Base-by-base conservation (phyloP, 1,140 invertebrate species). In the Atopsyche davidsoni region DNA sequence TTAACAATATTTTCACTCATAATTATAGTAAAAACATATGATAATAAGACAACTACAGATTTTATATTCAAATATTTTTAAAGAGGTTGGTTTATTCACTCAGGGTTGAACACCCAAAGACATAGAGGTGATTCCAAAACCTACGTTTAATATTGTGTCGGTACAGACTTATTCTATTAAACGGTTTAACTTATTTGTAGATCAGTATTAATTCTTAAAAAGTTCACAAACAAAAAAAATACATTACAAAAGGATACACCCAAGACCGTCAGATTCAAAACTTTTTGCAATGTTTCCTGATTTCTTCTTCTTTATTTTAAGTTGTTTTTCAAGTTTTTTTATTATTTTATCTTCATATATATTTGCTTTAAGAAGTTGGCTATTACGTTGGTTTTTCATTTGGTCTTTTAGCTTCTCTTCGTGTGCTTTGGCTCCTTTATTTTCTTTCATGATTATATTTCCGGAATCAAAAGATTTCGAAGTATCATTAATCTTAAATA, bases 241-340 rank as follows among this genome's bases (percentile, higher is more conserved):
- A 51, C 54, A 50, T n/a, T n/a, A n/a, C n/a, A 53, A 76, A 80
- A 83, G 78, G 78, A 89, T 87, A 89, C 89, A 94, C 64, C 92
- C 89, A 21, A 94, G 71, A 2, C 91, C 91, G 78, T 93, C 90
- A 42, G 76, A 72, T 31, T 77, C 63, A 70, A 94, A 94, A 53
- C 81, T 83, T 60, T 86, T 85, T 4, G 88, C 85, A 25, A 87
- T 73, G 41, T 75, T 76, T 61, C 89, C 88, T 21, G 74, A 78
- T 62, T 86, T 87, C 36, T 75, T 76, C 61, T 87, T 89, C 60
- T 92, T 87, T 3, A 96, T 60, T 57, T 86, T 86, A 1, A 96
- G 67, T 63, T 86, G 80, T 65, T 95, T 94, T 61, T 89, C 89
- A 47, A 94, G 64, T 60, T 81, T 80, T 59, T 81, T 83, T 11